A percentile compares a stretch with the other conserved stretches of the same genome.
Conservation (phyloP, 2,113 vertebrate genomes). For the Callipepla squamata region DNA sequence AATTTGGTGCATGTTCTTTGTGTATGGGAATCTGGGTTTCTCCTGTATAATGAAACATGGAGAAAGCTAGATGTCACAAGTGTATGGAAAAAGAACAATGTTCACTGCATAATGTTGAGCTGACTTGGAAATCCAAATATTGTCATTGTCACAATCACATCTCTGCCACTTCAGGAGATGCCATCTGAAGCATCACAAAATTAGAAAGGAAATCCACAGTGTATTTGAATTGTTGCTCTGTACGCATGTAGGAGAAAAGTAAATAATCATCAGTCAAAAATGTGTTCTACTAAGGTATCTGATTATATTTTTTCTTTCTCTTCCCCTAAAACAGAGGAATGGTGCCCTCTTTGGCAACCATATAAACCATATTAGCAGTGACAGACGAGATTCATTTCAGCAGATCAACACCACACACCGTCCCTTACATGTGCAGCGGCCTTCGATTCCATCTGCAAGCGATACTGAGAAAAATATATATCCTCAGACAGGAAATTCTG, state of each 20-base stretch:
- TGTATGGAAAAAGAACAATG: constrained; percentile 6
- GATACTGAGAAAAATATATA: constrained; percentile 89
- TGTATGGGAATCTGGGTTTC: constrained; percentile 3
- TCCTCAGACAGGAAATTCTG: constrained; percentile 88
- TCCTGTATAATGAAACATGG: neutral
- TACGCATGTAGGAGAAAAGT: constrained; percentile 52
- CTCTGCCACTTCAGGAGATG: constrained; percentile 31
- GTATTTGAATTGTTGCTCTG: constrained; percentile 35
- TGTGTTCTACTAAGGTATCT: neutral
- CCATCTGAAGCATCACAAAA: constrained; percentile 21
- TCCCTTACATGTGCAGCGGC: constrained; percentile 95
- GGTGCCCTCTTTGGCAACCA: constrained; percentile 97
- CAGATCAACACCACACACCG: constrained; percentile 97
- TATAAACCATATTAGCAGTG: constrained; percentile 92
- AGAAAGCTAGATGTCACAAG: constrained; percentile 37
- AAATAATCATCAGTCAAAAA: constrained; percentile 5
- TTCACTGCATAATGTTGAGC: neutral
- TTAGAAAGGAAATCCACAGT: constrained; percentile 44
- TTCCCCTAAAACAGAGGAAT: constrained; percentile 89
- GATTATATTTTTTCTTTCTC: constrained; percentile 71
- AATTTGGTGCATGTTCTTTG: constrained; percentile 29
- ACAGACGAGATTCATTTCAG: constrained; percentile 88
- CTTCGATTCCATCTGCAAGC: constrained; percentile 87
- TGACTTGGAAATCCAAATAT: neutral
- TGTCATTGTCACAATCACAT: constrained; percentile 2